Evolutionary conservation across 2,888 invertebrate species (phyloP).

Genomic region (Trachelus troglodyta): DNA sequence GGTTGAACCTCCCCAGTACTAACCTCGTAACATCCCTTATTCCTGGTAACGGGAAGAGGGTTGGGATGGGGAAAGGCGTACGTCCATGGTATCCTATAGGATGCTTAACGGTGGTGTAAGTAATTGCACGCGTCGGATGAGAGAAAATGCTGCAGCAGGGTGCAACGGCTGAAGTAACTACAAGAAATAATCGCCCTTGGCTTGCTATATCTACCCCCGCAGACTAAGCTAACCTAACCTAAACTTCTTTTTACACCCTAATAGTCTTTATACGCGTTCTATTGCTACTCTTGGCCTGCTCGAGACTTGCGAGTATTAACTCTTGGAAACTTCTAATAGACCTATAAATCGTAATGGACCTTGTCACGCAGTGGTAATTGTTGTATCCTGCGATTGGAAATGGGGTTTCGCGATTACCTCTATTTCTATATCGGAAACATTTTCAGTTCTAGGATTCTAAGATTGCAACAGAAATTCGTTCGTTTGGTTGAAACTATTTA

Average conservation of each 20-base stretch:
- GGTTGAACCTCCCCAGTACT: not conserved
- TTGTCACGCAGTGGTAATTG: not conserved
- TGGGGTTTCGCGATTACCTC: not conserved
- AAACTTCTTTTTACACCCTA: too few relatives aligned
- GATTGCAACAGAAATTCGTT: too few relatives aligned
- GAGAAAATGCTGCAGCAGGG: slow-evolving; percentile 22
- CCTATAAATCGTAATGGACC: slow-evolving; percentile 31
- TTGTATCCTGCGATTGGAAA: not conserved
- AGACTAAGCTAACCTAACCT: too few relatives aligned
- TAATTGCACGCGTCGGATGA: slow-evolving; percentile 27
- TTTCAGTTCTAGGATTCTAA: too few relatives aligned
- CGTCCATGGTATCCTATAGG: not conserved
- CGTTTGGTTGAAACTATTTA: too few relatives aligned
- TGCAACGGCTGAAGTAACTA: slow-evolving; percentile 16
- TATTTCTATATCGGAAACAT: too few relatives aligned
- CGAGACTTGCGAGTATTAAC: slow-evolving; percentile 27
- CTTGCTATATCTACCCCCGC: not conserved
- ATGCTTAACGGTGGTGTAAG: slow-evolving; percentile 26
- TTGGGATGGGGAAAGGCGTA: too few relatives aligned
- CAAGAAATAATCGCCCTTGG: slow-evolving; percentile 30
- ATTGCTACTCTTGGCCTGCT: not conserved
- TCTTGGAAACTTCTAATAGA: slow-evolving; percentile 14
- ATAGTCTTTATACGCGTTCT: too few relatives aligned
- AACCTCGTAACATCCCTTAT: too few relatives aligned
- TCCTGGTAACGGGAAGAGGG: too few relatives aligned